Percentiles rank a stretch among this genome's conserved stretches.
Conservation (phyloP, 1,140 invertebrate species). For the Lepidurus couesii region DNA sequence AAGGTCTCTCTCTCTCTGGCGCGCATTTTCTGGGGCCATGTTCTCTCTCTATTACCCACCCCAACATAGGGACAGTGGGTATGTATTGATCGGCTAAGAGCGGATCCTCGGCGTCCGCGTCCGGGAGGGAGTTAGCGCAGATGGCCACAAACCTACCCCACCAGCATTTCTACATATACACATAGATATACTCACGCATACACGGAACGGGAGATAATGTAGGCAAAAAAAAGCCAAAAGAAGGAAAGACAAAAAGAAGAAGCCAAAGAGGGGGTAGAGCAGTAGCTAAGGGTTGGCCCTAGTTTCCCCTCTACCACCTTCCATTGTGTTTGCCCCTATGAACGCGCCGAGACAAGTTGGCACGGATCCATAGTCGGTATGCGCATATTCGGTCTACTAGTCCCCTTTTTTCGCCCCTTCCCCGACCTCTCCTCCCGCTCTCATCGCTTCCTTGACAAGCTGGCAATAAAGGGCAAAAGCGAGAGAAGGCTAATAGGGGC, state of each 20-base stretch:
- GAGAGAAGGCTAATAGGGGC: slow-evolving; percentile 8
- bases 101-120: slow-evolving; percentile 1
- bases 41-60: slow-evolving; percentile 23
- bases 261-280: not conserved
- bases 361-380: slow-evolving; percentile 21
- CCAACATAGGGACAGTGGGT: slow-evolving; percentile 14
- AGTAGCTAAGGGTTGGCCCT: not conserved
- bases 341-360: slow-evolving; percentile 17
- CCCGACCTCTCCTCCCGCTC: not conserved
- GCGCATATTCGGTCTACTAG: slow-evolving; percentile 22
- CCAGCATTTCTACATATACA: not conserved
- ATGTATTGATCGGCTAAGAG: slow-evolving; percentile 18
- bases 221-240: not conserved
- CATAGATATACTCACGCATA: not conserved
- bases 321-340: slow-evolving; percentile 14
- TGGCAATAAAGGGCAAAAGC: slow-evolving; percentile 19
- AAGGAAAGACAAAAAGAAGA: not conserved
- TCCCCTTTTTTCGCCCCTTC: not conserved
- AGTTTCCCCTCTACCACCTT: slow-evolving; percentile 9
- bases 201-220: not conserved
- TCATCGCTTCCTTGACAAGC: slow-evolving; percentile 25
- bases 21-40: not conserved
- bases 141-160: slow-evolving; percentile 20
- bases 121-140: slow-evolving; percentile 20
- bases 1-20: not conserved